phyloP scores from a whole-genome alignment of 2,888 invertebrate genomes.

The Rotaria magnacalcarata region DNA sequence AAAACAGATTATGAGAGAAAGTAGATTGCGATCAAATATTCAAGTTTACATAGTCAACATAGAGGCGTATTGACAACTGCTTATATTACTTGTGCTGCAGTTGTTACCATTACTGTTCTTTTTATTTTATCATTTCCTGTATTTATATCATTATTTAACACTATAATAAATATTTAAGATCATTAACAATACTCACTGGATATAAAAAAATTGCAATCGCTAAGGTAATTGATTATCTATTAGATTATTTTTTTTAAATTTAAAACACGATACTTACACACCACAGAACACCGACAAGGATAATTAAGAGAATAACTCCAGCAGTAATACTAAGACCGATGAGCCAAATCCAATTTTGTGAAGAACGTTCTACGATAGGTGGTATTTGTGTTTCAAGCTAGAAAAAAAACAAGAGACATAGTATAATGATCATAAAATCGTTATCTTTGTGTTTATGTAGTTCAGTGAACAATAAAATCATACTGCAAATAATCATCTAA shows the following conservation, averaged over 20 bases:
- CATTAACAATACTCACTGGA: not conserved
- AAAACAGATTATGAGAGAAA: not conserved
- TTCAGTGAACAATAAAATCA: not conserved
- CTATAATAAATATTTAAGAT: too few species aligned
- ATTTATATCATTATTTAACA: not conserved
- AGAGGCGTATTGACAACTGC: too few species aligned
- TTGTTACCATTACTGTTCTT: too few species aligned
- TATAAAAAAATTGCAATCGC: not conserved
- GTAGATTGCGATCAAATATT: not conserved
- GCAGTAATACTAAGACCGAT: slow-evolving; percentile 6
- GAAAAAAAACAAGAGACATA: not conserved
- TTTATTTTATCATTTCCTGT: not conserved
- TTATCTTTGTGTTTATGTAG: not conserved
- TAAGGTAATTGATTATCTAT: not conserved
- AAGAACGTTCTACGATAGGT: slow-evolving; percentile 9
- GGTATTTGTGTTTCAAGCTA: slow-evolving; percentile 35
- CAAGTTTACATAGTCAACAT: too few species aligned
- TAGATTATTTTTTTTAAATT: not conserved
- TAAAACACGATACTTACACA: slow-evolving; percentile 14
- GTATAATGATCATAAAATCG: not conserved
- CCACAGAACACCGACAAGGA: slow-evolving; percentile 1
- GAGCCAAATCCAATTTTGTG: slow-evolving; percentile 19
- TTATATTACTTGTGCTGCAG: too few species aligned
- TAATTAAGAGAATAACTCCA: not conserved
- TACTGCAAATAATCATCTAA: not conserved